Conservation (phyloP, 2,888 invertebrate species). For the Pocota personata region DNA sequence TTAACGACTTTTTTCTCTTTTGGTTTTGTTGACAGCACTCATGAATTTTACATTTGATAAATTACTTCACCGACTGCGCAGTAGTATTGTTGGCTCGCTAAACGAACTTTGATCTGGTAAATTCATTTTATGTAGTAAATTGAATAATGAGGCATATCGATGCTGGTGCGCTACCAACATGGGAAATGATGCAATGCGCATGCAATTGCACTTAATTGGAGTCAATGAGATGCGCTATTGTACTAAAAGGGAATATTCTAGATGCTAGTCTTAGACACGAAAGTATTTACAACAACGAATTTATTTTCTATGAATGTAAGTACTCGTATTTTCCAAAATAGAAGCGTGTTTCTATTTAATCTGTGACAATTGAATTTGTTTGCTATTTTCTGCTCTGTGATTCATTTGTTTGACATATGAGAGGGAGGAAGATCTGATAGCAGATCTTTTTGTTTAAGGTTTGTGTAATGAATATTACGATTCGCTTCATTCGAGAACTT, state of each 20-base stretch:
- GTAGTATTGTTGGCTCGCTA: slow-evolving; percentile 15
- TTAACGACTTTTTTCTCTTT: slow-evolving; percentile 11
- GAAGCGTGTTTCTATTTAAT: slow-evolving; percentile 8
- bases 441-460: slow-evolving; percentile 27
- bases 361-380: slow-evolving; percentile 7
- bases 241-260: slow-evolving; percentile 1
- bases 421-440: not conserved
- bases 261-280: not conserved
- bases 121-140: slow-evolving; percentile 30
- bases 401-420: not conserved
- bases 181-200: slow-evolving; percentile 66
- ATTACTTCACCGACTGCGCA: slow-evolving; percentile 46
- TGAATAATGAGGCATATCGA: slow-evolving; percentile 44
- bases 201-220: slow-evolving; percentile 78
- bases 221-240: slow-evolving; percentile 75
- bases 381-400: slow-evolving; percentile 8
- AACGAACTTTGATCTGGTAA: slow-evolving; percentile 53
- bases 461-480: slow-evolving; percentile 53
- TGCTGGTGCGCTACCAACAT: not conserved
- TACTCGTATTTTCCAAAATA: slow-evolving; percentile 2
- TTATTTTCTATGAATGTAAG: not conserved
- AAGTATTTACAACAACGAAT: not conserved
- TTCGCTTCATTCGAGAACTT: not conserved
- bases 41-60: slow-evolving; percentile 34
- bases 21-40: not conserved